A percentile compares a stretch with the other conserved stretches of the same genome.
Evolutionary conservation across 1,140 invertebrate species (phyloP).

Genomic region (Pogonomyrmex barbatus): DNA sequence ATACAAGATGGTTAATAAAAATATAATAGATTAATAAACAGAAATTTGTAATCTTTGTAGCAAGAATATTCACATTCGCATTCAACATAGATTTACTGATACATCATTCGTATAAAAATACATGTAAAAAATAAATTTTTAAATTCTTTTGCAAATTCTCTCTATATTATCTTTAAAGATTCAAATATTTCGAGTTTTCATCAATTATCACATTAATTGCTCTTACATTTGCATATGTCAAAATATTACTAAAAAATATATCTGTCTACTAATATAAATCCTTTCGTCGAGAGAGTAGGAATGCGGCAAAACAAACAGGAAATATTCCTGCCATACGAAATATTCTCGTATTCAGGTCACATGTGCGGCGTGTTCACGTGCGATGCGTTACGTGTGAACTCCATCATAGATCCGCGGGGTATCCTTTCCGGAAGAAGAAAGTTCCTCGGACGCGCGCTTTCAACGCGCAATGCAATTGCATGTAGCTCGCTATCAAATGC

Average conservation of each 20-base stretch:
- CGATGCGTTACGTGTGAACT: conserved; percentile 6
- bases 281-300: not conserved
- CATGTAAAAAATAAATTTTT: not conserved
- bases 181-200: not conserved
- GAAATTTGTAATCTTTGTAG: not conserved
- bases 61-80: not conserved
- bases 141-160: not conserved
- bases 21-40: not conserved
- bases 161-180: not conserved
- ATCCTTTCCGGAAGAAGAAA: conserved; percentile 31
- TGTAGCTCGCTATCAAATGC: conserved; percentile 16
- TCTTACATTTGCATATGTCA: not conserved
- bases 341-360: conserved; percentile 3
- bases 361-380: not conserved
- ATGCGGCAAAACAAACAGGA: not conserved
- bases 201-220: not conserved
- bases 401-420: not conserved
- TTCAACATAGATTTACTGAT: not conserved
- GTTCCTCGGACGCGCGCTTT: conserved; percentile 9
- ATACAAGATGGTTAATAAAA: not conserved
- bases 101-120: no score
- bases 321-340: not conserved
- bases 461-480: not conserved
- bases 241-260: not conserved
- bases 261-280: not conserved